Evolutionary conservation across 2,113 vertebrate species (phyloP).

Genomic region (Siniperca knerii): DNA sequence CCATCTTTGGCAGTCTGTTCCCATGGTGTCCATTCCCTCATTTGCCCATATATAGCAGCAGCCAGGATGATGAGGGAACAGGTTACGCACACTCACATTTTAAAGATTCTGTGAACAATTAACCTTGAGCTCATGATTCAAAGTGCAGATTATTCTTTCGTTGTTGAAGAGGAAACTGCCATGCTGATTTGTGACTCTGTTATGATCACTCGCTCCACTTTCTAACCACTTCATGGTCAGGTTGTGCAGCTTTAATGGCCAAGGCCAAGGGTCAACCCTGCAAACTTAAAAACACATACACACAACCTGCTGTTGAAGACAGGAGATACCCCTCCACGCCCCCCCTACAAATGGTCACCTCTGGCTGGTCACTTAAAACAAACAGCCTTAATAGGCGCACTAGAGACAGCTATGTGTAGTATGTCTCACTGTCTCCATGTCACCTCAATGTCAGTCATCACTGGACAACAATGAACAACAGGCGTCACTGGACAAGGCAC

Average conservation of each 20-base stretch:
- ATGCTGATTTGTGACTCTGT: neutral
- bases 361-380: slow-evolving; percentile 40
- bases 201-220: neutral
- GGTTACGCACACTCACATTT: slow-evolving; percentile 17
- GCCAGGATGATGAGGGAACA: slow-evolving; percentile 20
- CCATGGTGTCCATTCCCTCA: slow-evolving; percentile 58
- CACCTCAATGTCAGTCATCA: slow-evolving; percentile 68
- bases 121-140: neutral
- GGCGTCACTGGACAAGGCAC: neutral
- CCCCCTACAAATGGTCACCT: neutral
- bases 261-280: slow-evolving; percentile 40
- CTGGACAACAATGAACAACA: slow-evolving; percentile 39
- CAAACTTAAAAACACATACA: slow-evolving; percentile 28
- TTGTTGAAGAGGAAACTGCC: neutral
- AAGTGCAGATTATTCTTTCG: neutral
- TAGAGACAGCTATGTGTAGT: slow-evolving; percentile 69
- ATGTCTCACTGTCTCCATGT: slow-evolving; percentile 74
- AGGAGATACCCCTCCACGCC: neutral
- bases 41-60: slow-evolving; percentile 77
- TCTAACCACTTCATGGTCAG: neutral
- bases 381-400: slow-evolving; percentile 41
- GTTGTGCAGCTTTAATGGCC: slow-evolving; percentile 47
- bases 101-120: neutral
- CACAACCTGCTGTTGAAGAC: slow-evolving; percentile 19
- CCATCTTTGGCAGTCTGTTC: slow-evolving; percentile 76